phyloP scores from a whole-genome alignment of 92 coral and sea anemone genomes.

The Chrysogorgia sp. region DNA sequence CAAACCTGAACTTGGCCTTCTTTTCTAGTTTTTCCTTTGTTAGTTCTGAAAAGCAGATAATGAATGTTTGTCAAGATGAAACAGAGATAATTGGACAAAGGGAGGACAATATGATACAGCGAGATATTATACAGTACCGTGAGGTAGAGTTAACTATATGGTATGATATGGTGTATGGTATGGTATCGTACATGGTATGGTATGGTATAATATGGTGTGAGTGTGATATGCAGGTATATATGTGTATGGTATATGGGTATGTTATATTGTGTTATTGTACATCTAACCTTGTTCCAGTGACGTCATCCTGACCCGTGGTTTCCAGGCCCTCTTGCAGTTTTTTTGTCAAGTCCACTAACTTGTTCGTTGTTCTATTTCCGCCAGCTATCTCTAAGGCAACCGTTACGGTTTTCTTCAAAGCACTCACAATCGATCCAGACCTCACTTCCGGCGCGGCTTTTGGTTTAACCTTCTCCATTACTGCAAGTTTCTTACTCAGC shows the following conservation, averaged over 20 bases:
- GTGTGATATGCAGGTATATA: no score
- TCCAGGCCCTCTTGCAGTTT: slow-evolving; percentile 9
- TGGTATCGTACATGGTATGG: no score
- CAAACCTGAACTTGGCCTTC: slow-evolving; percentile 28
- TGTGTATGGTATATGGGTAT: no score
- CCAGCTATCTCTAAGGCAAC: slow-evolving; percentile 32
- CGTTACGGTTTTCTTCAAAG: slow-evolving; percentile 5
- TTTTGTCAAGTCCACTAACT: not conserved
- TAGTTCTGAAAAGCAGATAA: not conserved
- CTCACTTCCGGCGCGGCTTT: not conserved
- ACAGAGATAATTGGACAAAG: no score
- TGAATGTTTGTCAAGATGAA: no score
- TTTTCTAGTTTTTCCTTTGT: not conserved
- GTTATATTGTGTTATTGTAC: no score
- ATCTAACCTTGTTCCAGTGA: not conserved
- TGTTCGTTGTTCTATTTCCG: not conserved
- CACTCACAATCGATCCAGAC: slow-evolving; percentile 3
- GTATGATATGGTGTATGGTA: no score
- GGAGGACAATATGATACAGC: no score
- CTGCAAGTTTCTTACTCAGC: not conserved
- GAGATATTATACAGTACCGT: no score
- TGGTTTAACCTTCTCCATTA: not conserved
- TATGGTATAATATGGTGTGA: no score
- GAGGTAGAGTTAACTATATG: no score
- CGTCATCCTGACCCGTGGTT: slow-evolving; percentile 15